These are phyloP conservation scores for Centruroides sculpturatus DNA, from an alignment of 1,140 invertebrate genomes.

Conservation along the genomic window DNA sequence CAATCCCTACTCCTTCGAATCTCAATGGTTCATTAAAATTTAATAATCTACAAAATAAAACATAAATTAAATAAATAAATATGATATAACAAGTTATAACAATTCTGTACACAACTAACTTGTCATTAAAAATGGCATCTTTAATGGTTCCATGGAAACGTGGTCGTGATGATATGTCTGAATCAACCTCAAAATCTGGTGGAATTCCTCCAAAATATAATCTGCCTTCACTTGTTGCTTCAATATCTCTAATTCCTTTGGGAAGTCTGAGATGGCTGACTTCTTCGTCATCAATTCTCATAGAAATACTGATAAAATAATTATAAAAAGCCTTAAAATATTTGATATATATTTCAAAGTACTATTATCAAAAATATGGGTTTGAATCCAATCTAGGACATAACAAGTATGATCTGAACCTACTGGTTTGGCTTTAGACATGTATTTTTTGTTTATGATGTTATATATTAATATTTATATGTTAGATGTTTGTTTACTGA, in stretches of 20 bases:
- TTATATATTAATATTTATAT: no score
- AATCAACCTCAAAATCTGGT: constrained; percentile 32
- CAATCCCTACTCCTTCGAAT: constrained; percentile 55
- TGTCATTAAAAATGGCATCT: constrained; percentile 62
- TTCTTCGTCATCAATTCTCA: constrained; percentile 42
- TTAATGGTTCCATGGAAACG: constrained; percentile 55
- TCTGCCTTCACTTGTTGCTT: constrained; percentile 31
- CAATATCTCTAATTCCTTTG: constrained; percentile 33
- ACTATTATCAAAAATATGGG: not conserved
- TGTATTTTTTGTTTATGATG: no score
- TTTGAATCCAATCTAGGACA: not conserved
- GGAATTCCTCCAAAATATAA: constrained; percentile 49
- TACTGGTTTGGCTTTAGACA: not conserved
- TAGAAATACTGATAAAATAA: constrained; percentile 6
- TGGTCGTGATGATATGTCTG: constrained; percentile 36
- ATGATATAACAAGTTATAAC: no score
- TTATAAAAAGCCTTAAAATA: not conserved
- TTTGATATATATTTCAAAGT: not conserved
- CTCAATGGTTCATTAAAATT: constrained; percentile 45
- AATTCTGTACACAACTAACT: constrained; percentile 31
- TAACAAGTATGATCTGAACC: not conserved
- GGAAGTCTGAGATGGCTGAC: constrained; percentile 36
- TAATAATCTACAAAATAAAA: constrained; percentile 33
- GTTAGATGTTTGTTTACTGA: no score
- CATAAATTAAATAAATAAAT: no score